Evolutionary conservation across 2,797 vertebrate genomes (phyloP).

Genomic region (Yasuhikotakia modesta): DNA sequence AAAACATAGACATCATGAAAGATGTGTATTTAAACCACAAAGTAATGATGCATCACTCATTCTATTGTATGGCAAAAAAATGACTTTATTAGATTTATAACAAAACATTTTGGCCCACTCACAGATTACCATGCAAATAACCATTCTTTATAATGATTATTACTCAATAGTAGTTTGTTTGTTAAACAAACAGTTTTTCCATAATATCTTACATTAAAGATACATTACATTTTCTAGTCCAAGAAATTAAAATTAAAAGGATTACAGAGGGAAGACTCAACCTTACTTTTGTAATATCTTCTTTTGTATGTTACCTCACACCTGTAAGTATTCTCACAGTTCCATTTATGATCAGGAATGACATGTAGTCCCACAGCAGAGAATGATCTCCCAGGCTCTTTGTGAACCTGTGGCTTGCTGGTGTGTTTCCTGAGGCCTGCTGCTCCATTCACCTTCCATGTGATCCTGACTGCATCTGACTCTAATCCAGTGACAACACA

Average conservation of each 20-base stretch:
- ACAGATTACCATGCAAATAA: background rate
- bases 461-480: constrained; percentile 26
- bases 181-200: background rate
- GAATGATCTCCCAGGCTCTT: constrained; percentile 48
- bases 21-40: background rate
- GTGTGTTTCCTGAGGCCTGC: constrained; percentile 15
- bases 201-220: no score
- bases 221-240: background rate
- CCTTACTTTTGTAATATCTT: constrained; percentile 33
- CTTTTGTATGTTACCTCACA: constrained; percentile 53
- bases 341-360: constrained; percentile 38
- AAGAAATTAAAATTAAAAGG: background rate
- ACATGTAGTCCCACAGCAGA: constrained; percentile 54
- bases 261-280: constrained; percentile 37
- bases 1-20: no score
- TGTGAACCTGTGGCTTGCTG: constrained; percentile 7
- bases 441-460: constrained; percentile 56
- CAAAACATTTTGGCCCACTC: no score
- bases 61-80: no score
- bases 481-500: constrained; percentile 58
- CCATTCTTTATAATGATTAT: background rate
- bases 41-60: no score
- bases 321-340: constrained; percentile 38
- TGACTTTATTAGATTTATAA: background rate
- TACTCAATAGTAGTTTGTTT: background rate